Percentiles rank a stretch among this genome's conserved stretches.
Conservation (phyloP, 1,140 invertebrate species). For the Mya arenaria region DNA sequence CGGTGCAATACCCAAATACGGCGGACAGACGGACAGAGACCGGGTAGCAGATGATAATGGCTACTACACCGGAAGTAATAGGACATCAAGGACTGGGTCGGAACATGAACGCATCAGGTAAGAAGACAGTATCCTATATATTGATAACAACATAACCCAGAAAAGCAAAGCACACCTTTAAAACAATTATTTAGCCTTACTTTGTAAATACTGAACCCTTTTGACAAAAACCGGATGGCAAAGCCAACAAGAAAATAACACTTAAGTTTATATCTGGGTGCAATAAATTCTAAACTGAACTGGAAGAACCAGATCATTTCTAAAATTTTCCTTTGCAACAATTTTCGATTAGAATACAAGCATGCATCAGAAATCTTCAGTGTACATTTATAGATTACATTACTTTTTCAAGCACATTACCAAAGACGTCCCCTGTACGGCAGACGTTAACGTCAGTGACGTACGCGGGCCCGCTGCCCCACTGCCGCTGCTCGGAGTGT, state of each 20-base stretch:
- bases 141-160: no score
- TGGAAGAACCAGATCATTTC: no score
- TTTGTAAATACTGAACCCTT: no score
- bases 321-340: no score
- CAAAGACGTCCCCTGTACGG: conserved; percentile 5
- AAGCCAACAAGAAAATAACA: no score
- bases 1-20: conserved; percentile 33
- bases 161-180: no score
- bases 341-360: no score
- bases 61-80: conserved; percentile 45
- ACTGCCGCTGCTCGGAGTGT: conserved; percentile 73
- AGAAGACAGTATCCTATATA: no score
- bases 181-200: no score
- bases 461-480: conserved; percentile 66
- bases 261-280: no score
- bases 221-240: no score
- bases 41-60: conserved; percentile 37
- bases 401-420: conserved; percentile 11
- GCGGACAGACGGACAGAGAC: neutral
- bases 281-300: no score
- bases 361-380: neutral
- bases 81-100: conserved; percentile 36
- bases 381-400: neutral
- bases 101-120: conserved; percentile 39
- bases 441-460: conserved; percentile 27